Base-by-base conservation (phyloP, 2,113 vertebrate genomes). In the Myrmophylax atrothorax region DNA sequence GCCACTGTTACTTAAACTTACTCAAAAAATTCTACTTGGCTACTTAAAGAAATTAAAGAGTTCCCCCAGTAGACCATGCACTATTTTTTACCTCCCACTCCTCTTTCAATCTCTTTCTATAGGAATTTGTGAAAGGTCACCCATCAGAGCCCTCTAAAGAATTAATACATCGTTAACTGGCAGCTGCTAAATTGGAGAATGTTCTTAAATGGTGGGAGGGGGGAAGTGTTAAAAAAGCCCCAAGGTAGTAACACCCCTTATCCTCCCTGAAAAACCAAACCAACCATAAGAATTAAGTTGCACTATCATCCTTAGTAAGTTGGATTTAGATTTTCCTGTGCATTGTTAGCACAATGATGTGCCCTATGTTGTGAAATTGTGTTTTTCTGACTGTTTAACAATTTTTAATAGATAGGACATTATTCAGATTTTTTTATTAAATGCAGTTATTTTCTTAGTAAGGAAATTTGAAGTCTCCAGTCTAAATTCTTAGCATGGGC, bases 1-100 rank as follows among this genome's bases (percentile, higher is more conserved):
- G 90, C 95, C 94, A 96, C 75, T 96, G 92, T 64, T 97, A 96
- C 92, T 91, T 96, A 96, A 98, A 93, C 79, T 96, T 90, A 19
- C 89, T 93, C 44, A 64, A 94, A 97, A 97, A 94, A 90, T 95
- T 93, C 85, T 95, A 46, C 96, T 93, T 97, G 90, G 96, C 94
- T 97, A 60, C 90, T 97, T 97, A 25, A 96, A 94, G 60, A 84
- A 31, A 60, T 28, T 50, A 22, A 82, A 67, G 67, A 8, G 3
- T 18, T 5, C 7, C 35, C 12, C 18, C 26, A n/a, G 50, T 72
- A 73, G 62, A 28, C 80, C 83, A 47, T 38, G 62, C 25, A 31
- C 87, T 87, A 8, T 76, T 96, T 77, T 60, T 81, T 31, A 50
- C 17, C 53, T 89, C 35, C 59, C 52, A 24, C 68, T 76, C 29